Evolutionary conservation across 2,797 vertebrate genomes (phyloP), one percentile per base, ranked within the genome.

Genomic region (Australoheros facetus): DNA sequence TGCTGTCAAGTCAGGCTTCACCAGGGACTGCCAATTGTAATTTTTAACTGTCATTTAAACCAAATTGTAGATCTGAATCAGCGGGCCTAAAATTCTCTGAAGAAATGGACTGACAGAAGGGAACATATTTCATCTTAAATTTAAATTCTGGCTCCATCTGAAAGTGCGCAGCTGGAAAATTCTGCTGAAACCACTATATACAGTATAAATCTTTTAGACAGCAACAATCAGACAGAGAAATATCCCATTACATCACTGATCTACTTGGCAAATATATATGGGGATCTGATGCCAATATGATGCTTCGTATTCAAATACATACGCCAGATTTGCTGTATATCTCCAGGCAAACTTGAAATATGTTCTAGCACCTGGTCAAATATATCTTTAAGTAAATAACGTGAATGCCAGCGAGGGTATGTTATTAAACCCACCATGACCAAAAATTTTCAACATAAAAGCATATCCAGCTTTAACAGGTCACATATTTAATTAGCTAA

Each of bases 1-100:
- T 88, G 89, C 96, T 97, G 96, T 97, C 96, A 96, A 94, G 96
- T 94, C 95, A 95, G 96, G 96, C 96, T 96, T 97, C 96, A 96
- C 96, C 93, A 91, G 95, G 94, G 96, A 96, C 93, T 94, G 94
- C 95, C 96, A 95, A 94, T 94, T 94, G 94, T 96, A 92, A 97
- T 98, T 97, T 96, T 97, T 97, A 97, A 97, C 97, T 97, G 97
- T 97, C 97, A 97, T 95, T 97, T 97, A 96, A 97, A 96, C 95
- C 90, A 93, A 95, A 97, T 97, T 96, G 95, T 89, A 92, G 95
- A 96, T 95, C 95, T 94, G 94, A 96, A 96, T 95, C 94, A 94
- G 94, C 85, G 92, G 92, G 93, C 75, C 88, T 95, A 95, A 92
- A 94, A 94, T 89, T 88, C 92, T 97, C 97, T 91, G 93, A 96